Evolutionary conservation across 2,888 invertebrate genomes (phyloP), one percentile per base, ranked within the genome.

Genomic region (Chironomus riparius): DNA sequence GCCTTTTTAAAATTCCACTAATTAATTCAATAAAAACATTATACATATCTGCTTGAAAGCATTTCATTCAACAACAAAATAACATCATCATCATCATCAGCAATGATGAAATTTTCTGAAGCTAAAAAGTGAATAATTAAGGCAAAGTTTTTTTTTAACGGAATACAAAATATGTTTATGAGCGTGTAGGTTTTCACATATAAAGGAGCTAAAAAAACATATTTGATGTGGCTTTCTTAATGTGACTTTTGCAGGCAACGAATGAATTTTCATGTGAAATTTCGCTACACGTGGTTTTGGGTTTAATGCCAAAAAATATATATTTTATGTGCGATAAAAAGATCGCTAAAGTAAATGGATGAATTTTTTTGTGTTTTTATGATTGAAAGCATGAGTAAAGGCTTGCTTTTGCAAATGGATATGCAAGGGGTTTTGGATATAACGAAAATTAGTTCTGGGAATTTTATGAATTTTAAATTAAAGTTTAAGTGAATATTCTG

Each of bases 171-270:
- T 56, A 56, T 56, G 56, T 18, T 15, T 15, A 15, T 15, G n/a
- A 56, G 50, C 13, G 50, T n/a, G 50, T 38, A 38, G 38, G 38
- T 38, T 50, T 56, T 15, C 56, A 56, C 18, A 56, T 56, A 56
- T 56, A 18, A 15, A 56, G 1, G 6, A 15, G 18, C n/a, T n/a
- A n/a, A 56, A 56, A 56, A 56, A n/a, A 38, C 5, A 28, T 70
- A 15, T 70, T 48, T 70, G 70, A 70, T 70, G 70, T 70, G 70
- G 69, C n/a, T 47, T 70, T 38, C 38, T 13, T 21, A 48, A 47
- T 70, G 70, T 70, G 50, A 70, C 48, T 70, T 70, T 48, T 65
- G 65, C 65, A 24, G 24, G 65, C 65, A 24, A 65, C 65, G 24
- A n/a, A 24, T 65, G 24, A 65, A 65, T 24, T 65, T 65, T 10